phyloP scores from a whole-genome alignment of 2,797 vertebrate genomes.

The Furcifer pardalis region DNA sequence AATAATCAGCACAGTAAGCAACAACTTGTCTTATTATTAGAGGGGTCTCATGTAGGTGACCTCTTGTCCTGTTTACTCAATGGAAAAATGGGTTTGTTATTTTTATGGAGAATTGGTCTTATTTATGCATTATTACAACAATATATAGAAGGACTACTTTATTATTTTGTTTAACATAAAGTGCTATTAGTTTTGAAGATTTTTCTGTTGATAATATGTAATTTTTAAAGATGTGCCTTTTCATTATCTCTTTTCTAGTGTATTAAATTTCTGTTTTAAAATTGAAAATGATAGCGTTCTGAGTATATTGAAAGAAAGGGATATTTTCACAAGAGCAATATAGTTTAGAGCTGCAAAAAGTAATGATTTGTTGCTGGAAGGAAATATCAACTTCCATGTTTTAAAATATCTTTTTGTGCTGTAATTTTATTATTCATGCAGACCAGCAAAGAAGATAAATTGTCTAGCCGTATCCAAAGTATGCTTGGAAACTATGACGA shows the following conservation, averaged over 20 bases:
- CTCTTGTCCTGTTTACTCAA: neutral
- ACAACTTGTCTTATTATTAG: neutral
- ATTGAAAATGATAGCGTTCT: neutral
- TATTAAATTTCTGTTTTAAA: neutral
- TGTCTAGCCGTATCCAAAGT: slow-evolving; percentile 98
- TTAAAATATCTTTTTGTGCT: slow-evolving; percentile 41
- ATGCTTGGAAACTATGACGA: slow-evolving; percentile 99
- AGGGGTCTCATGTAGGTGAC: neutral
- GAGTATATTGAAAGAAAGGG: neutral
- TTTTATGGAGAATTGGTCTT: neutral
- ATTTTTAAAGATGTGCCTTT: neutral
- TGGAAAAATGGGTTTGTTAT: too few species aligned
- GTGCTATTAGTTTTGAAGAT: neutral
- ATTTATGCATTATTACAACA: neutral
- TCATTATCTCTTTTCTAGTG: neutral
- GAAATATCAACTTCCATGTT: slow-evolving; percentile 13
- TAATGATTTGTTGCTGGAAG: neutral
- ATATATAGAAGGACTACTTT: neutral
- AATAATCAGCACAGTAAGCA: neutral
- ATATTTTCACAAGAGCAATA: neutral
- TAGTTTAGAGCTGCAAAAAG: neutral
- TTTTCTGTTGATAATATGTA: neutral
- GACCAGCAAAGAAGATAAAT: slow-evolving; percentile 98
- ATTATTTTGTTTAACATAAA: neutral
- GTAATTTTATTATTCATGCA: slow-evolving; percentile 64